Base-by-base conservation (phyloP, 2,797 vertebrate genomes). In the Enteromius mattozi region DNA sequence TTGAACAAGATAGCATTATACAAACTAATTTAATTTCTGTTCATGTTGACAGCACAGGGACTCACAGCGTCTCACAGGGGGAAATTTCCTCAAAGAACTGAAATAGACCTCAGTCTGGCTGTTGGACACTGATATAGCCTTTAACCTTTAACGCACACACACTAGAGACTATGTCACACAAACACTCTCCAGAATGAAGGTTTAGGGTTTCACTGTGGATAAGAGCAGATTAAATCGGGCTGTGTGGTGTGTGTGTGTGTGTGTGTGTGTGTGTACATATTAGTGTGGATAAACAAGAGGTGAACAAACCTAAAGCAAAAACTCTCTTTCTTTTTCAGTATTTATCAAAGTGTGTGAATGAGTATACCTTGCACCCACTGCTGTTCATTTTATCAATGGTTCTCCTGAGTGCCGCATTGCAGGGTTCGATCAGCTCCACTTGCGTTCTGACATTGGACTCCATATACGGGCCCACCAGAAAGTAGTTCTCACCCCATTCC, bases 401-500 rank as follows among this genome's bases (percentile, higher is more conserved):
- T 86, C 91, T 94, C 91, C 94, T 96, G 88, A 99, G 94, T 17
- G 87, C 90, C 0, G 95, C 92, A 88, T 96, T 96, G 24, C 94
- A 94, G 9, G 97, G 96, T 86, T 98, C 97, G 6, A 97, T 96
- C 89, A 99, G 93, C 92, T 99, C 97, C 92, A 99, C 97, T 91
- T 99, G 97, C 0, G 97, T 98, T 86, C 97, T 95, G 89, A 98
- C 97, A 1, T 96, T 97, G 91, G 96, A 96, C 92, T 98, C 97
- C 87, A 96, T 93, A 80, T 98, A 98, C 0, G 97, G 97, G 19
- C 97, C 97, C 78, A 98, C 96, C 87, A 98, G 94, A 90, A 97
- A 97, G 94, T 98, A 98, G 94, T 97, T 97, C 92, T 98, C 97
- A 0, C 97, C 97, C 97, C 97, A 98, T 91, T 98, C 97, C 66